Evolutionary conservation across 2,888 invertebrate species (phyloP), one percentile per base, ranked within the genome.

Genomic region (Synanthedon formicaeformis): DNA sequence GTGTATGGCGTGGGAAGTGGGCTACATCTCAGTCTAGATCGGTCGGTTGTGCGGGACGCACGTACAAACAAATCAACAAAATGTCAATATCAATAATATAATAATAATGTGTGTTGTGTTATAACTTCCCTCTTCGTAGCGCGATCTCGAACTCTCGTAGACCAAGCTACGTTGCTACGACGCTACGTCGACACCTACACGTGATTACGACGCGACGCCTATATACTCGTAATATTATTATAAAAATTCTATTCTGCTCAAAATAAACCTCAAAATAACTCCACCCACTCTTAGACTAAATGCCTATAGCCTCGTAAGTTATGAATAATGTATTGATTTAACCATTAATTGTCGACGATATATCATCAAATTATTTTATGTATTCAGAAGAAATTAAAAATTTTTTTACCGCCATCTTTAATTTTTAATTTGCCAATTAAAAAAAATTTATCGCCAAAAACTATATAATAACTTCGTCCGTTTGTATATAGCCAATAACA

Each of bases 21-120:
- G 68, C 68, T 69, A 68, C 68, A 73, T 75, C 71, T 77, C 81
- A 83, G 79, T 82, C 75, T 77, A 78, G 75, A 78, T 71, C 76
- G 69, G 73, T 66, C 78, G 71, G 71, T 64, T 72, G 75, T 57
- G 65, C 68, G 65, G 70, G 65, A 70, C 75, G 73, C 82, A 80
- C 80, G 81, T 78, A 59, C 69, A 70, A 61, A 63, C 16, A 49
- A 14, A 49, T 34, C 34, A 34, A 34, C 34, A 34, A 34, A 14
- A 49, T 49, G 18, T 16, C 14, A 45, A 45, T 45, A 45, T 45
- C 13, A 45, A 45, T 16, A 16, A 16, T 1, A 16, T 41, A 41
- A 11, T 45, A 12, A 45, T 45, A 13, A 41, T 23, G 41, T 10
- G 41, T 13, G 14, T 13, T 13, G 45, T 45, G 45, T 13, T 13